Conservation (phyloP, 2,113 vertebrate genomes). For the Coptodon bakossiorum region DNA sequence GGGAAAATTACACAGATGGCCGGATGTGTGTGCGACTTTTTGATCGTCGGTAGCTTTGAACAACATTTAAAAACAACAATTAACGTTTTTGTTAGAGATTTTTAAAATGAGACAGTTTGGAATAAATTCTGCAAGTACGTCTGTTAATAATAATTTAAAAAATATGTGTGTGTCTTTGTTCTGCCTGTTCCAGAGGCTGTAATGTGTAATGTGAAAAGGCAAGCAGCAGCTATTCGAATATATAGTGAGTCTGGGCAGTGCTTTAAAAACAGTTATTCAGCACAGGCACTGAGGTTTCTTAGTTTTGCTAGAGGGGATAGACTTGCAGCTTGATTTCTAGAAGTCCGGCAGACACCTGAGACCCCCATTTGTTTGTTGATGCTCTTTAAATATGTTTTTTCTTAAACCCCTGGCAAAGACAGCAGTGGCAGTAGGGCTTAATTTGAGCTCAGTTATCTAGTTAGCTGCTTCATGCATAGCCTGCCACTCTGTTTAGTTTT, state of each 20-base stretch:
- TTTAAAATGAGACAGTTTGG: not conserved
- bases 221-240: not conserved
- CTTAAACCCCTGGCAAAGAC: not conserved
- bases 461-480: not conserved
- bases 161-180: not conserved
- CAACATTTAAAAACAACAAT: not conserved
- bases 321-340: not conserved
- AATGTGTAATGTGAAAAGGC: not conserved
- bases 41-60: not conserved
- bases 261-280: not conserved
- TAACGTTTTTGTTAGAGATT: not conserved
- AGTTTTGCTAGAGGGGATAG: not conserved
- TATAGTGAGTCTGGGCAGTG: not conserved
- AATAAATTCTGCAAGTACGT: not conserved
- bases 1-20: constrained; percentile 19
- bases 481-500: not conserved
- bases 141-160: not conserved
- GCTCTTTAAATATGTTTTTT: not conserved
- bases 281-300: not conserved
- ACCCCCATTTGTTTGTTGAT: not conserved
- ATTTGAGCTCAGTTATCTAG: not conserved
- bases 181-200: not conserved
- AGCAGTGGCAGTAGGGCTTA: not conserved
- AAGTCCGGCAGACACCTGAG: not conserved
- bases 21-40: not conserved